phyloP scores from a whole-genome alignment of 2,113 vertebrate genomes.

The Passer montanus region DNA sequence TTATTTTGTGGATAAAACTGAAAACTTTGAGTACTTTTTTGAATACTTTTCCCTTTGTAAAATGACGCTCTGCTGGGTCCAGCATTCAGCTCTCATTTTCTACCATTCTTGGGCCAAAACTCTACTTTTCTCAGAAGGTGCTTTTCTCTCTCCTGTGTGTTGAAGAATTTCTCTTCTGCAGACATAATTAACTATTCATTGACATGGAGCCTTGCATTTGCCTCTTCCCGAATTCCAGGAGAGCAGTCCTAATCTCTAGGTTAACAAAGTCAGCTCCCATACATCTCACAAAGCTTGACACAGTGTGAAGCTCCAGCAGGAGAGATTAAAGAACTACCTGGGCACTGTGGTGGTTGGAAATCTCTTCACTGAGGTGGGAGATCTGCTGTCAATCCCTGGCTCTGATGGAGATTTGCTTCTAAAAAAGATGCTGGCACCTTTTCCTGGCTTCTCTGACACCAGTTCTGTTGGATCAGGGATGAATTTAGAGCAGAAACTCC shows the following conservation, averaged over 20 bases:
- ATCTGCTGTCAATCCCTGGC: neutral
- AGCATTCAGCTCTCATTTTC: neutral
- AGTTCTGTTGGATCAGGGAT: neutral
- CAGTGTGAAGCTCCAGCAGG: neutral
- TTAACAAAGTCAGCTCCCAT: neutral
- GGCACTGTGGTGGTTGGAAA: neutral
- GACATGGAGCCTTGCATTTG: neutral
- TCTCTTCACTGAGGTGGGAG: neutral
- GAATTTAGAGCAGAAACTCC: neutral
- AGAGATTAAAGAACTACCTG: neutral
- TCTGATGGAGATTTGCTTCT: neutral
- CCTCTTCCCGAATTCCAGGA: neutral
- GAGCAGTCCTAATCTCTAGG: neutral
- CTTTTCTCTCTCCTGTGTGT: neutral
- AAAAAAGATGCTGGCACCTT: neutral
- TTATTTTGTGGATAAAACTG: neutral
- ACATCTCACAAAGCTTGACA: neutral
- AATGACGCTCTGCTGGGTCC: neutral
- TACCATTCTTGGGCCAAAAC: neutral
- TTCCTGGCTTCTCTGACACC: neutral
- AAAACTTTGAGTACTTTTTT: neutral
- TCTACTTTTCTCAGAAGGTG: neutral
- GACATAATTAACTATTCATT: neutral
- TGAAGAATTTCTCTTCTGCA: neutral
- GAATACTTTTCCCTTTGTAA: neutral